Percentiles rank a stretch among this genome's conserved stretches.
Conservation (phyloP, 2,888 invertebrate species). For the Eilema depressum region DNA sequence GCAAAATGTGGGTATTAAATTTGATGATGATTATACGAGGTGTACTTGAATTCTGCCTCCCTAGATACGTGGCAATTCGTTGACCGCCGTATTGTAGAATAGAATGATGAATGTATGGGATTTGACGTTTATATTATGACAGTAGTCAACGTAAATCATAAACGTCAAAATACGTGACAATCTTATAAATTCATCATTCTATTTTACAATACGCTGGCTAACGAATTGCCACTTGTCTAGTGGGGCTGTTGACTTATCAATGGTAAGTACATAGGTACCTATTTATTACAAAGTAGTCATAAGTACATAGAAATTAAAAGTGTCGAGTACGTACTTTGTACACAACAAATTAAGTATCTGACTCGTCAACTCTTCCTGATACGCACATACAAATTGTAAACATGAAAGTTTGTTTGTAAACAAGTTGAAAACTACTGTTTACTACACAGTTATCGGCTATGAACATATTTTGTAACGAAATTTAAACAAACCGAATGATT, state of each 20-base stretch:
- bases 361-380: constrained; percentile 20
- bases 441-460: constrained; percentile 27
- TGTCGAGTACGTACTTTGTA: neutral
- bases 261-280: neutral
- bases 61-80: too few species aligned
- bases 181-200: too few species aligned
- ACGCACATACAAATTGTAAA: constrained; percentile 2
- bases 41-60: too few species aligned
- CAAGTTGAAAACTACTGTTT: constrained; percentile 36
- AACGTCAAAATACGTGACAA: too few species aligned
- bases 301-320: neutral
- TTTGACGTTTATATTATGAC: too few species aligned
- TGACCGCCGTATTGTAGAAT: too few species aligned
- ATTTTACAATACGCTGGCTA: too few species aligned
- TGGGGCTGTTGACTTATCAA: neutral
- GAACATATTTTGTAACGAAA: constrained; percentile 37
- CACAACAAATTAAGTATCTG: neutral
- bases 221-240: too few species aligned
- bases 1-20: too few species aligned
- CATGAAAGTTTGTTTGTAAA: constrained; percentile 41
- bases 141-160: too few species aligned
- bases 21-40: too few species aligned
- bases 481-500: constrained; percentile 48
- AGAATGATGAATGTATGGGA: too few species aligned
- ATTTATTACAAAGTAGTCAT: neutral